These are phyloP conservation scores for Echinops telfairi DNA, from an alignment of 2,113 vertebrate species.

Conservation along the genomic window DNA sequence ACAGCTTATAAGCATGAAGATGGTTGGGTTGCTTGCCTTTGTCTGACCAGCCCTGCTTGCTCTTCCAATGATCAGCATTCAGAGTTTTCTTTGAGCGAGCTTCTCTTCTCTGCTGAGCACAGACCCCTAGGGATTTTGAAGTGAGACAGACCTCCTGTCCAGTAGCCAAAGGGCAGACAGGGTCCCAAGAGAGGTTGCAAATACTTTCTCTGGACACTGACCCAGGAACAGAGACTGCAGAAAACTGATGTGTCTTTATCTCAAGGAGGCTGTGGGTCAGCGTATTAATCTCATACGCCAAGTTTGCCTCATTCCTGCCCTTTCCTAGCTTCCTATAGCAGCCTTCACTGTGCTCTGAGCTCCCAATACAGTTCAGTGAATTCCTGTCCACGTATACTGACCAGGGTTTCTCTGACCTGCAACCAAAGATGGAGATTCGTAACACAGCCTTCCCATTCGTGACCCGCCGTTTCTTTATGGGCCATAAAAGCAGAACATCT, in stretches of 20 bases:
- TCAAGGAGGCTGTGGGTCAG: background rate
- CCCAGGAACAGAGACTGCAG: background rate
- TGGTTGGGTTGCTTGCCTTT: background rate
- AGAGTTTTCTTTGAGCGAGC: slow-evolving; percentile 1
- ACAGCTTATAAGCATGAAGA: background rate
- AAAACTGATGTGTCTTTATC: background rate
- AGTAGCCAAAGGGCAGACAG: background rate
- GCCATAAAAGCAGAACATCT: background rate
- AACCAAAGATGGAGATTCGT: background rate
- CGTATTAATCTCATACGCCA: background rate
- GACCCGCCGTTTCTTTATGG: background rate
- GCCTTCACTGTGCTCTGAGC: background rate
- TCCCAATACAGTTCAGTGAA: background rate
- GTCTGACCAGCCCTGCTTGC: background rate
- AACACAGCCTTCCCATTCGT: background rate
- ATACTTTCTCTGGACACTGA: slow-evolving; percentile 17
- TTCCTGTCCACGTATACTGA: background rate
- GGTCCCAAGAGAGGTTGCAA: background rate
- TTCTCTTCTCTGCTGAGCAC: background rate
- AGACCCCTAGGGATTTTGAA: background rate
- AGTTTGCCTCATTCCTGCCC: background rate
- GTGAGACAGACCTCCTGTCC: background rate
- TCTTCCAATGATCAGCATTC: background rate
- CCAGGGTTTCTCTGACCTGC: slow-evolving; percentile 15
- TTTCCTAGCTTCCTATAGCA: slow-evolving; percentile 1